These are phyloP conservation scores for Alloplasta piceator DNA, from an alignment of 2,888 invertebrate species.

Conservation along the genomic window DNA sequence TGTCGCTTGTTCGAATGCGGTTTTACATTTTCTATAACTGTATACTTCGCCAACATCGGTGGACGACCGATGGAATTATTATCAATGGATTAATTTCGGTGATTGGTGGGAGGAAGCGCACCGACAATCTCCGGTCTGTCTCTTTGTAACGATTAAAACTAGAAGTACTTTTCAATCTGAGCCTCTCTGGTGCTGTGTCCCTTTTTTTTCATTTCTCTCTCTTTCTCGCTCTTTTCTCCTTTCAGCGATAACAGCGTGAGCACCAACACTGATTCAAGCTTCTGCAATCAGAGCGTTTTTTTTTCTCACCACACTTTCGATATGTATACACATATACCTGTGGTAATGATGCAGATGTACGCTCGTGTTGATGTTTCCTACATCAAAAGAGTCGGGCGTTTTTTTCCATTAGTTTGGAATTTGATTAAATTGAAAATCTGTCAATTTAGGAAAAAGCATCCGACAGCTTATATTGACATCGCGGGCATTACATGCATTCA, in stretches of 20 bases:
- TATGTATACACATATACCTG: constrained; percentile 56
- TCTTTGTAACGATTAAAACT: constrained; percentile 80
- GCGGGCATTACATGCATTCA: constrained; percentile 46
- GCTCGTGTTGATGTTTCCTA: constrained; percentile 64
- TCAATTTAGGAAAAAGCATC: constrained; percentile 83
- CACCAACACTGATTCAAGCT: constrained; percentile 43
- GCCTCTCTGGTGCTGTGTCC: constrained; percentile 56
- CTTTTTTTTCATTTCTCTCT: constrained; percentile 65
- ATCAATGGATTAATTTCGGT: constrained; percentile 80
- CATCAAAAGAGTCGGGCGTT: constrained; percentile 81
- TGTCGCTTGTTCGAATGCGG: constrained; percentile 1
- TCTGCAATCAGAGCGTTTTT: constrained; percentile 60
- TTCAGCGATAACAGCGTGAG: constrained; percentile 45
- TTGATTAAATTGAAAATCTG: constrained; percentile 83
- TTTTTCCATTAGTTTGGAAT: constrained; percentile 82
- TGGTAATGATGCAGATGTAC: constrained; percentile 15
- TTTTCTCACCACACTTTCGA: constrained; percentile 54
- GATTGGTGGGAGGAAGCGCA: constrained; percentile 76
- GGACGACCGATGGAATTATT: constrained; percentile 78
- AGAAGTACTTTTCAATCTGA: constrained; percentile 80
- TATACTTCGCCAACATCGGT: constrained; percentile 43
- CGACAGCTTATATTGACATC: constrained; percentile 82
- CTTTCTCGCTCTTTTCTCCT: constrained; percentile 52
- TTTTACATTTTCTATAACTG: constrained; percentile 15
- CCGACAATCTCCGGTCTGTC: constrained; percentile 71